Evolutionary conservation across 1,140 invertebrate species (phyloP).

Genomic region (Nasonia giraulti): DNA sequence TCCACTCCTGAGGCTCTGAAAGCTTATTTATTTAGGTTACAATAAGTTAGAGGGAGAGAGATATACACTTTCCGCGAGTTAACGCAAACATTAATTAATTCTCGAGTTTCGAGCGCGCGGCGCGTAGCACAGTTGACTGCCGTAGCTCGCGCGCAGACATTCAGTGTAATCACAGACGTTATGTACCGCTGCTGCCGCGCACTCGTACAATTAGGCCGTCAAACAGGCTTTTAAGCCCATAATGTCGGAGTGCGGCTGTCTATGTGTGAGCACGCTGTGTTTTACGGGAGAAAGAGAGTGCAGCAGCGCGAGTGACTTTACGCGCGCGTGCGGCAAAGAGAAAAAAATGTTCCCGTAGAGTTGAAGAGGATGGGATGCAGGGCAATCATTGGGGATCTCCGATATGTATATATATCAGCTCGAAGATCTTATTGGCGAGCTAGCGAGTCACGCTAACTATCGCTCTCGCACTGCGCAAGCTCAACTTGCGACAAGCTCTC

Average conservation of each 20-base stretch:
- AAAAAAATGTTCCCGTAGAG: not conserved
- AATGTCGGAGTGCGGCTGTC: not conserved
- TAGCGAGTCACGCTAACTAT: not conserved
- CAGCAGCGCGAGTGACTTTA: not conserved
- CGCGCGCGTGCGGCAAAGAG: not conserved
- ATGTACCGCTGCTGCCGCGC: not conserved
- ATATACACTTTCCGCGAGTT: slow-evolving; percentile 26
- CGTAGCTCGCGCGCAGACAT: not conserved
- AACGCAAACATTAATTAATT: slow-evolving; percentile 49
- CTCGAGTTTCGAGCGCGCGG: slow-evolving; percentile 25
- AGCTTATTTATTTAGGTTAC: slow-evolving; percentile 44
- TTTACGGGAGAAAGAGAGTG: slow-evolving; percentile 3
- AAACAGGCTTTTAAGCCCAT: slow-evolving; percentile 7
- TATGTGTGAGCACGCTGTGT: not conserved
- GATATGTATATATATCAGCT: not conserved
- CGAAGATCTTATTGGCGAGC: not conserved
- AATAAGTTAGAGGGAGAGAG: slow-evolving; percentile 41
- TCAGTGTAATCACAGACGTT: slow-evolving; percentile 33
- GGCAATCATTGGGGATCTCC: not conserved
- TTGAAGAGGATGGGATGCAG: not conserved
- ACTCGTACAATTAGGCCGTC: slow-evolving; percentile 36
- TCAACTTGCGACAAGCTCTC: not conserved
- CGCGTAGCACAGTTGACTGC: not conserved
- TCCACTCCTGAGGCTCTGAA: not conserved
- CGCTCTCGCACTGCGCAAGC: not conserved